Base-by-base conservation (phyloP, 2,113 vertebrate species). In the Ameiurus melas region DNA sequence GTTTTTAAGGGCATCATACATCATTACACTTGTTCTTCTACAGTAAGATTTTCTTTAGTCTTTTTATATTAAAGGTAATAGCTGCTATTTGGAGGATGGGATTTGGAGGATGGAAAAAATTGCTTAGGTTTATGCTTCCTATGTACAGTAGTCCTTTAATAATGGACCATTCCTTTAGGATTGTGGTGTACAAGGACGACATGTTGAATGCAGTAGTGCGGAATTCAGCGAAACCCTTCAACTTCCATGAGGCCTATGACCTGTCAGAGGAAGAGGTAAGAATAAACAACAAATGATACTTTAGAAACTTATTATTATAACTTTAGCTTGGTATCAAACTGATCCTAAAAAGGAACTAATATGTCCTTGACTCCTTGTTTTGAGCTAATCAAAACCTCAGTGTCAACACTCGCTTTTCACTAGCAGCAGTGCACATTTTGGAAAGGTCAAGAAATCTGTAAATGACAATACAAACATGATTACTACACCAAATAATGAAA, bases 161-260 rank as follows among this genome's bases (percentile, higher is more conserved):
- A 25, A 19, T 8, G 43, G 13, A 7, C 5, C 30, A 30, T 51
- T 75, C 3, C 20, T 89, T 17, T 68, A 97, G 96, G 92, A 97
- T 97, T 1, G 96, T 97, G 81, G 96, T 95, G 0, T 94, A 96
- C 1, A 95, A 96, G 12, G 78, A 94, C 0, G 89, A 92, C 22
- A 93, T 96, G 86, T 87, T 94, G 16, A 58, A 82, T 0, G 92
- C 95, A 0, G n/a, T 95, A 4, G 92, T 96, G 12, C 93, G 95
- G 0, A 62, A 86, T 47, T 97, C 96, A 0, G 96, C 95, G 0
- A 92, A 90, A 83, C 85, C 95, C 0, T 97, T 96, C 22, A 92
- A 97, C 90, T 96, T 96, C 86, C 94, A 95, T 2, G 55, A 73
- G 39, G 94, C 92, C 7, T 95, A 94, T 2, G 19, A 80, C 0